phyloP scores from a whole-genome alignment of 2,113 vertebrate species.

The Archocentrus centrarchus region DNA sequence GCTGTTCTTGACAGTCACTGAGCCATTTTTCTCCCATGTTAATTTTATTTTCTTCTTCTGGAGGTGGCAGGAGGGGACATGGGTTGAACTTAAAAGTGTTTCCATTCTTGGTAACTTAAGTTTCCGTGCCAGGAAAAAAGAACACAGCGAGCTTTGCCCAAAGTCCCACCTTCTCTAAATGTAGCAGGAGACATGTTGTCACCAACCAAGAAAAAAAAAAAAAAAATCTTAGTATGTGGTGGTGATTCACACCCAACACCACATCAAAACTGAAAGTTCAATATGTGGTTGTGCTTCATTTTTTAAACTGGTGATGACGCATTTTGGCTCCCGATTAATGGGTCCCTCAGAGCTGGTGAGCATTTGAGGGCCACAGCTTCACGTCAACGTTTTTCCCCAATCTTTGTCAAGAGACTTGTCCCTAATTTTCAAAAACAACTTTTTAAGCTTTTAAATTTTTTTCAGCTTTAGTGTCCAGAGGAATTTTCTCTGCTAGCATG shows the following conservation, averaged over 20 bases:
- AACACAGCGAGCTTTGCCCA: neutral
- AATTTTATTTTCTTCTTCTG: neutral
- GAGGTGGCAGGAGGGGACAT: slow-evolving; percentile 7
- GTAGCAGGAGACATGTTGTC: neutral
- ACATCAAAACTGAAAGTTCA: neutral
- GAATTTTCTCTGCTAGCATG: neutral
- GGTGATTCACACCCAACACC: slow-evolving; percentile 23
- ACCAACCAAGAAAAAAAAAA: neutral
- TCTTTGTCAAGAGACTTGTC: slow-evolving; percentile 14
- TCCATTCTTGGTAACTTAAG: slow-evolving; percentile 26
- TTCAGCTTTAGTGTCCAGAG: neutral
- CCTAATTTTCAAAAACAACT: neutral
- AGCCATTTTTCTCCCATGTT: slow-evolving; percentile 18
- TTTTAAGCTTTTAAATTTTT: neutral
- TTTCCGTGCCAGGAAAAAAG: slow-evolving; percentile 21
- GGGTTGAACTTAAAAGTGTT: slow-evolving; percentile 22
- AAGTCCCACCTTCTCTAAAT: slow-evolving; percentile 38
- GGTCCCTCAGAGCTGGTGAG: slow-evolving; percentile 9
- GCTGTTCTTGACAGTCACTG: slow-evolving; percentile 31
- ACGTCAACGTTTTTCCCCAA: neutral
- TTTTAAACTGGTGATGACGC: slow-evolving; percentile 19
- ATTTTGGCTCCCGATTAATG: slow-evolving; percentile 42
- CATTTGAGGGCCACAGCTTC: neutral
- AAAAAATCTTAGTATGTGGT: slow-evolving; percentile 2
- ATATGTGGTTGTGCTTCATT: slow-evolving; percentile 29